Evolutionary conservation across 2,888 invertebrate species (phyloP).

Genomic region (Netelia melanura): DNA sequence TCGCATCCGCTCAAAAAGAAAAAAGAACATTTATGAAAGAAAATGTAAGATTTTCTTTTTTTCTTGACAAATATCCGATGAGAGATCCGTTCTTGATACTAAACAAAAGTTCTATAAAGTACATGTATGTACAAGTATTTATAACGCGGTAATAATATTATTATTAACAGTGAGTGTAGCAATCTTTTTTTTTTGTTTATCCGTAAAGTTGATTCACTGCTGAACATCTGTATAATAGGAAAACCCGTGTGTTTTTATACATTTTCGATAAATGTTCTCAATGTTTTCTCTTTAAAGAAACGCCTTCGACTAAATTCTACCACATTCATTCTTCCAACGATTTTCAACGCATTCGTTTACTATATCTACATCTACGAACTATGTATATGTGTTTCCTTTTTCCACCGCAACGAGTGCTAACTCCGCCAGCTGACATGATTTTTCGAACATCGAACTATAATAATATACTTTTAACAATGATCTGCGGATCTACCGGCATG

Average conservation of each 20-base stretch:
- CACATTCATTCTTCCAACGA: slow-evolving; percentile 39
- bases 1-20: too few relatives aligned
- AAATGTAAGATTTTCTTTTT: slow-evolving; percentile 19
- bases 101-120: slow-evolving; percentile 27
- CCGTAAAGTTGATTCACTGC: neutral
- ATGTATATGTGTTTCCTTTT: slow-evolving; percentile 1
- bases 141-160: slow-evolving; percentile 23
- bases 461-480: slow-evolving; percentile 29
- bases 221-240: neutral
- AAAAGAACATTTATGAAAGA: neutral
- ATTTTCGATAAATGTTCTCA: neutral
- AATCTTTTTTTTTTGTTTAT: neutral
- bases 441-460: slow-evolving; percentile 18
- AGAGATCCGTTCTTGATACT: slow-evolving; percentile 21
- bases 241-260: slow-evolving; percentile 14
- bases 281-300: neutral
- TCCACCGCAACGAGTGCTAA: neutral
- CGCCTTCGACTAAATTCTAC: slow-evolving; percentile 18
- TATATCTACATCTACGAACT: slow-evolving; percentile 19
- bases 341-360: slow-evolving; percentile 37
- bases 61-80: slow-evolving; percentile 11
- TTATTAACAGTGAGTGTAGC: neutral
- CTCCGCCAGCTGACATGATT: neutral
- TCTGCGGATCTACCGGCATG: slow-evolving; percentile 37
- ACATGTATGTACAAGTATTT: slow-evolving; percentile 56